A percentile compares a stretch with the other conserved stretches of the same genome.
Conservation (phyloP, 2,797 vertebrate species). For the Malurus leucopterus region DNA sequence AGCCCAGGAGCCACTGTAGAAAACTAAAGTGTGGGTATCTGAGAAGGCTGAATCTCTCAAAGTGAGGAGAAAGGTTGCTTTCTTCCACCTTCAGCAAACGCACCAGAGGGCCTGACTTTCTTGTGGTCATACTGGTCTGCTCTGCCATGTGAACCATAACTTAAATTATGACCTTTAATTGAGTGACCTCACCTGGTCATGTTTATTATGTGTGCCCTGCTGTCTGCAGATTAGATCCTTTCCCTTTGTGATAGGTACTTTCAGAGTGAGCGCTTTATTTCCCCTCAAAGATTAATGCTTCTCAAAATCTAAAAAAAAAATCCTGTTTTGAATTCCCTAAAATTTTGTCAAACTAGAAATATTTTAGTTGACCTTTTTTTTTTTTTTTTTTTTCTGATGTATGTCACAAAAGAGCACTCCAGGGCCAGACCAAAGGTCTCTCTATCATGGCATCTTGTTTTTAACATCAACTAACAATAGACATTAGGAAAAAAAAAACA, state of each 20-base stretch:
- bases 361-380: not conserved
- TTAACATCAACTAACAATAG: not conserved
- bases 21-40: not conserved
- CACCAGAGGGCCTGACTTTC: not conserved
- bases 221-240: not conserved
- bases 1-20: not conserved
- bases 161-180: not conserved
- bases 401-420: not conserved
- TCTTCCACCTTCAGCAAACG: not conserved
- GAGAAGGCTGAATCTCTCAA: not conserved
- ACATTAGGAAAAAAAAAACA: not conserved
- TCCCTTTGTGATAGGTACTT: not conserved
- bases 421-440: not conserved
- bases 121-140: not conserved
- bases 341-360: not conserved
- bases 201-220: not conserved
- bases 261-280: not conserved
- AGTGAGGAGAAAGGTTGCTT: not conserved
- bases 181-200: not conserved
- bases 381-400: not conserved
- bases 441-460: not conserved
- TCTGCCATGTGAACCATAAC: not conserved
- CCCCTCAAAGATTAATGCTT: not conserved
- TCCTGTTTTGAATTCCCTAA: not conserved
- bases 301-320: not conserved